Conservation (phyloP, 2,113 vertebrate species). For the Pogona vitticeps region DNA sequence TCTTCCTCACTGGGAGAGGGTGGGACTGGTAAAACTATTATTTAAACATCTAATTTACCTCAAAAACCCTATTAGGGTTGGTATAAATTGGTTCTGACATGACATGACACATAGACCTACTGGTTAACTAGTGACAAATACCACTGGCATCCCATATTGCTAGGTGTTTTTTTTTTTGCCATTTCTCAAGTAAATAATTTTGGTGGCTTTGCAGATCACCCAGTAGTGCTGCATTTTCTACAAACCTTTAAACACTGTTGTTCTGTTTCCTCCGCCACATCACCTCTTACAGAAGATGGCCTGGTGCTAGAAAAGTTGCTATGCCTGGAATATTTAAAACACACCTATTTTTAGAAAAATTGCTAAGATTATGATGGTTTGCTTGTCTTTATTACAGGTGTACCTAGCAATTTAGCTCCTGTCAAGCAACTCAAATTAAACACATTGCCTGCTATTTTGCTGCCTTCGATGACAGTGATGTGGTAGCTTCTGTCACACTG, state of each 20-base stretch:
- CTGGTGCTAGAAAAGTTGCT: conserved; percentile 32
- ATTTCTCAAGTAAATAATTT: not conserved
- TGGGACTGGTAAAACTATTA: too few relatives aligned
- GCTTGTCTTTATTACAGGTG: conserved; percentile 58
- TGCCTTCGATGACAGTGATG: conserved; percentile 40
- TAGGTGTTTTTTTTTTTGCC: not conserved
- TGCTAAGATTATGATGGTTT: conserved; percentile 33
- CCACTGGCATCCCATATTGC: not conserved
- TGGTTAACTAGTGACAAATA: too few relatives aligned
- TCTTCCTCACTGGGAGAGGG: too few relatives aligned
- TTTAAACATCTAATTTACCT: too few relatives aligned
- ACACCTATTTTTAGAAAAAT: conserved; percentile 40
- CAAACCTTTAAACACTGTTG: conserved; percentile 37
- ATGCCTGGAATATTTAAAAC: conserved; percentile 48
- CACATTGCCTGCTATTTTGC: conserved; percentile 1
- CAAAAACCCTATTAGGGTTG: too few relatives aligned
- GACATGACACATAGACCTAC: too few relatives aligned
- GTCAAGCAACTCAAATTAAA: conserved; percentile 43
- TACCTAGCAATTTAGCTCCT: conserved; percentile 19
- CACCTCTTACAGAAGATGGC: conserved; percentile 24
- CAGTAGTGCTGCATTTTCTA: conserved; percentile 44
- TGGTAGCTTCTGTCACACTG: conserved; percentile 57
- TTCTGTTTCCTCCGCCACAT: conserved; percentile 39
- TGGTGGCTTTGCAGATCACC: conserved; percentile 29
- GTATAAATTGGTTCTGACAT: too few relatives aligned